Evolutionary conservation across 1,140 invertebrate species (phyloP).

Genomic region (Patella vulgata): DNA sequence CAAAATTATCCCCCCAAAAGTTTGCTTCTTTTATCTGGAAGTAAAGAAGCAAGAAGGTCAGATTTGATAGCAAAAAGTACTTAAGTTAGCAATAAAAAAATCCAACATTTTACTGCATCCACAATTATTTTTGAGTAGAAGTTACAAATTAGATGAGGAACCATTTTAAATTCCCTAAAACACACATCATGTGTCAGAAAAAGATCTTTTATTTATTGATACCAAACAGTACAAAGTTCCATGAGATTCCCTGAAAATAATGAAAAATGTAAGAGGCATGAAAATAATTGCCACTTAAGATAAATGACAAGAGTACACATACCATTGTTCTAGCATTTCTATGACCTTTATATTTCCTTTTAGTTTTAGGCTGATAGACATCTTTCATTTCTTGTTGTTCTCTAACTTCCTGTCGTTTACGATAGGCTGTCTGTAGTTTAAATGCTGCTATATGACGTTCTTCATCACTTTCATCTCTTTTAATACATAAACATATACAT

Average conservation of each 20-base stretch:
- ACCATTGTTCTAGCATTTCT: constrained; percentile 77
- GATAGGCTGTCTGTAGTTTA: constrained; percentile 54
- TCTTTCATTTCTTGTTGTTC: constrained; percentile 61
- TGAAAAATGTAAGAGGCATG: too few relatives aligned
- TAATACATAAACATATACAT: too few relatives aligned
- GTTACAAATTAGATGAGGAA: too few relatives aligned
- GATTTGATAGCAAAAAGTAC: not conserved
- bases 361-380: constrained; percentile 68
- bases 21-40: constrained; percentile 87
- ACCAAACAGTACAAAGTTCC: too few relatives aligned
- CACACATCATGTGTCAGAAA: too few relatives aligned
- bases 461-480: constrained; percentile 32
- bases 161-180: too few relatives aligned
- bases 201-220: too few relatives aligned
- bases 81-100: not conserved
- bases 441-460: constrained; percentile 51
- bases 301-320: too few relatives aligned
- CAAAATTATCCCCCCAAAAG: constrained; percentile 86
- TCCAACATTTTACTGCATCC: too few relatives aligned
- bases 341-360: constrained; percentile 82
- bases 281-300: too few relatives aligned
- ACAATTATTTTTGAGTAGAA: too few relatives aligned
- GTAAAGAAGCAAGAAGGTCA: constrained; percentile 59
- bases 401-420: constrained; percentile 53
- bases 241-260: too few relatives aligned